phyloP scores from a whole-genome alignment of 2,888 invertebrate species.

The Ditula angustiorana region DNA sequence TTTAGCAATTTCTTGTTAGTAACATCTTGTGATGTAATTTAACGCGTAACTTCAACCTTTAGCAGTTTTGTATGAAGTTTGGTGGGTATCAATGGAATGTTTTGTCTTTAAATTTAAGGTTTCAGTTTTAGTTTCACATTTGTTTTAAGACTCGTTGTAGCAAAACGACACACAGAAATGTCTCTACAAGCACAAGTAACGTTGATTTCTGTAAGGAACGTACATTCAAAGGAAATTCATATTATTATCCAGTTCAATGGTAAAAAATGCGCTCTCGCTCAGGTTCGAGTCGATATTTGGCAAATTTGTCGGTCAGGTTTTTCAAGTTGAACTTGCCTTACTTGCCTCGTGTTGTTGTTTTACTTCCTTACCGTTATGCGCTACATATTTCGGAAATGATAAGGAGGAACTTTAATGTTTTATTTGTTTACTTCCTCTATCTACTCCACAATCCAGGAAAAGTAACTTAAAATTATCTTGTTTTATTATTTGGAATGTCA shows the following conservation, averaged over 20 bases:
- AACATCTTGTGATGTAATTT: neutral
- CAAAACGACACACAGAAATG: neutral
- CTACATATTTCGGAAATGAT: slow-evolving; percentile 4
- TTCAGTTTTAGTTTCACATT: no score
- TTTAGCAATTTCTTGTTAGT: neutral
- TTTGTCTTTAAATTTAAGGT: no score
- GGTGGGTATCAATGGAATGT: no score
- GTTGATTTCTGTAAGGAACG: neutral
- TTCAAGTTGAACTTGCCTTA: slow-evolving; percentile 8
- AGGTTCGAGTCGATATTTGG: slow-evolving; percentile 23
- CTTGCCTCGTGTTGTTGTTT: neutral
- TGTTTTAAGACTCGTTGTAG: no score
- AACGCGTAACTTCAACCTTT: no score
- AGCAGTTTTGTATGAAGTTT: no score
- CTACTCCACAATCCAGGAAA: no score
- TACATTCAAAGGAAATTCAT: neutral
- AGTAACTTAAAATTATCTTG: no score
- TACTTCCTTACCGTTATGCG: slow-evolving; percentile 21
- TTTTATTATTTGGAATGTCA: no score
- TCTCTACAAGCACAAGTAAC: neutral
- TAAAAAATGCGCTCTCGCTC: slow-evolving; percentile 16
- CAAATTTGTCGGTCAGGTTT: slow-evolving; percentile 9
- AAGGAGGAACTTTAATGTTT: no score
- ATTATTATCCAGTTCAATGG: neutral
- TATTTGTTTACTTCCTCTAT: no score